These are phyloP conservation scores for Nasua narica DNA, from an alignment of 2,797 vertebrate genomes.

Conservation along the genomic window DNA sequence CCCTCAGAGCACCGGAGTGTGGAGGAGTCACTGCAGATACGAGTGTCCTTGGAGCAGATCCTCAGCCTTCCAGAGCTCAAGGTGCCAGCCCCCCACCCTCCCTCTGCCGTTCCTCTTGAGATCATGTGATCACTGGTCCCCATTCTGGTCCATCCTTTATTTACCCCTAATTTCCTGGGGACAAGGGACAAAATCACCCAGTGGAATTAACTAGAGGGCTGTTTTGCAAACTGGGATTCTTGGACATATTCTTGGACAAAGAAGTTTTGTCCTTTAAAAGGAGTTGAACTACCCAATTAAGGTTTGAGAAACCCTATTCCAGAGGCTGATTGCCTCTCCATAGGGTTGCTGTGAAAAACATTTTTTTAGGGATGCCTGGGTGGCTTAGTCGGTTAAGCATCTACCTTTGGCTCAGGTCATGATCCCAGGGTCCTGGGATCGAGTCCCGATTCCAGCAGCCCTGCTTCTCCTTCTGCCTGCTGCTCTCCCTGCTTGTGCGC, in stretches of 20 bases:
- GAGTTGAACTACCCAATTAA: neutral
- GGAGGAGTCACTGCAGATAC: conserved; percentile 54
- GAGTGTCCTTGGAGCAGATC: conserved; percentile 86
- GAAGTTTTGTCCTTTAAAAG: neutral
- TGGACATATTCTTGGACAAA: neutral
- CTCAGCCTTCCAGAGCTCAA: conserved; percentile 92
- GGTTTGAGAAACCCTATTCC: neutral
- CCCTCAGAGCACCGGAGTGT: conserved; percentile 81
- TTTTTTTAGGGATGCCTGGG: neutral
- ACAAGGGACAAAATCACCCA: neutral
- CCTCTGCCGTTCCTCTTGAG: neutral
- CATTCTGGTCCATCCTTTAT: neutral
- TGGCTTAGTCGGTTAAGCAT: too few species aligned
- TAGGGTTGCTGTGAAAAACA: neutral
- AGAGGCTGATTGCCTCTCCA: neutral
- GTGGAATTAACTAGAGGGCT: neutral
- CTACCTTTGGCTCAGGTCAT: too few species aligned
- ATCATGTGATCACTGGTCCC: neutral
- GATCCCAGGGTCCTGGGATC: too few species aligned
- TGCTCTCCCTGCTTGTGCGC: too few species aligned
- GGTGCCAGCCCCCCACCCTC: conserved; percentile 77
- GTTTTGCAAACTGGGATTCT: neutral
- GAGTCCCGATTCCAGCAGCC: too few species aligned
- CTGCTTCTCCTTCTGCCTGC: too few species aligned
- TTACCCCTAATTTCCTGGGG: neutral